A percentile compares a stretch with the other conserved stretches of the same genome.
These are phyloP conservation scores for Alentia gelatinosa DNA, from an alignment of 2,888 invertebrate genomes.

Conservation along the genomic window DNA sequence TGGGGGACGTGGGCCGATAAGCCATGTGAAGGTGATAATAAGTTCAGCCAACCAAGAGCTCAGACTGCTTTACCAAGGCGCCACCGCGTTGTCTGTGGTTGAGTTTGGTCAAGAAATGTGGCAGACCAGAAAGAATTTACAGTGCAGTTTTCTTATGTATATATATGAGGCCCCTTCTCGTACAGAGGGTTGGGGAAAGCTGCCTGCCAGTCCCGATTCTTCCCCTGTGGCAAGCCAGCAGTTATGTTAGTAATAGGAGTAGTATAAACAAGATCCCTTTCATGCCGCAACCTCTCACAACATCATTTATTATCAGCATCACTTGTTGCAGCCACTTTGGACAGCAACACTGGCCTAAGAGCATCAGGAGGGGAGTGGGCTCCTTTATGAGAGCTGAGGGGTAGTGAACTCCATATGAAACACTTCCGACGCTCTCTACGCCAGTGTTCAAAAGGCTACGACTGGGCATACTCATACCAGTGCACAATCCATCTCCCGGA, in stretches of 20 bases:
- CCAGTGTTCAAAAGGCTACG: constrained; percentile 21
- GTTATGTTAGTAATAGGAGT: constrained; percentile 27
- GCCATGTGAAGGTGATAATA: background rate
- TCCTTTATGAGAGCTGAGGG: too few relatives aligned
- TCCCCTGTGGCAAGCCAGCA: constrained; percentile 42
- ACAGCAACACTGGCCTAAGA: background rate
- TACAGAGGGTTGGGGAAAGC: background rate
- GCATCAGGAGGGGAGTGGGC: background rate
- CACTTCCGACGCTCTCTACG: background rate
- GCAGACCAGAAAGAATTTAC: background rate
- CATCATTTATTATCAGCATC: background rate
- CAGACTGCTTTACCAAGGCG: background rate
- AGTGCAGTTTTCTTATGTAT: background rate
- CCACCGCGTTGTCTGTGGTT: background rate
- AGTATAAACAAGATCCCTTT: constrained; percentile 25
- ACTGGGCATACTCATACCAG: background rate
- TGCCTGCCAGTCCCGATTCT: background rate
- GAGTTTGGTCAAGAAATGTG: background rate
- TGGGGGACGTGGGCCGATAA: background rate
- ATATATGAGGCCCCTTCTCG: background rate
- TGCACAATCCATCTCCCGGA: background rate
- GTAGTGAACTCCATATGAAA: too few relatives aligned
- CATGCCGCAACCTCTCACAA: background rate
- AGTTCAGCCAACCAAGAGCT: background rate
- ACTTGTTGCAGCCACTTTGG: background rate